Evolutionary conservation across 2,888 invertebrate genomes (phyloP), one percentile per base, ranked within the genome.

Genomic region (Rhagonycha fulva): DNA sequence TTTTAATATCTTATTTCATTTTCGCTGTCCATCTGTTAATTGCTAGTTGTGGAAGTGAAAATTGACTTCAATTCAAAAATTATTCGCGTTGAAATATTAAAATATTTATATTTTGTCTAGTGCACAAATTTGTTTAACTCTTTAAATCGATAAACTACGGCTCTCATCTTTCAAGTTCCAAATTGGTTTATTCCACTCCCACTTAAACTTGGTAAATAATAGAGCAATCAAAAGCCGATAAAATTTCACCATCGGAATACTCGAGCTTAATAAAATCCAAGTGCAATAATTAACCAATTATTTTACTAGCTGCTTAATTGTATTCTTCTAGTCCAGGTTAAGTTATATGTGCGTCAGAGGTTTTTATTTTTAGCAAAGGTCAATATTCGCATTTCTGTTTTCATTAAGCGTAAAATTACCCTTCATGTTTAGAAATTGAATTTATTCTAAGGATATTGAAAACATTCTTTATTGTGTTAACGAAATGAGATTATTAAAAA

Each of bases 341-440:
- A 68, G 47, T 28, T 26, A 28, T 14, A 26, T 66, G 24, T 66
- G 60, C 72, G 72, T 72, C 72, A 68, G 62, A 71, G 68, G 12
- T 7, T 14, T 28, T 63, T 74, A 74, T 70, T 74, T 74, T 74
- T 74, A 74, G 69, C 69, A 74, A 68, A 74, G 74, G 74, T 74
- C 70, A 74, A 74, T 70, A 74, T 63, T 70, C 74, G 74, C 74
- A 74, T 74, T 70, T 62, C 70, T 74, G 62, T 68, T 72, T 72
- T 61, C 68, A 72, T 68, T 68, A 68, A 66, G 24, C 68, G 68
- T 61, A 67, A 67, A 72, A 67, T 72, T 72, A 72, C 66, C 66
- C 71, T 67, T 68, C 32, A 32, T 19, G 32, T 66, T 66, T 24
- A 24, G 63, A 66, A 66, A 66, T 66, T 47, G 47, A 47, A 47